Evolutionary conservation across 2,797 vertebrate genomes (phyloP).

Genomic region (Hyperoplus lanceolatus): DNA sequence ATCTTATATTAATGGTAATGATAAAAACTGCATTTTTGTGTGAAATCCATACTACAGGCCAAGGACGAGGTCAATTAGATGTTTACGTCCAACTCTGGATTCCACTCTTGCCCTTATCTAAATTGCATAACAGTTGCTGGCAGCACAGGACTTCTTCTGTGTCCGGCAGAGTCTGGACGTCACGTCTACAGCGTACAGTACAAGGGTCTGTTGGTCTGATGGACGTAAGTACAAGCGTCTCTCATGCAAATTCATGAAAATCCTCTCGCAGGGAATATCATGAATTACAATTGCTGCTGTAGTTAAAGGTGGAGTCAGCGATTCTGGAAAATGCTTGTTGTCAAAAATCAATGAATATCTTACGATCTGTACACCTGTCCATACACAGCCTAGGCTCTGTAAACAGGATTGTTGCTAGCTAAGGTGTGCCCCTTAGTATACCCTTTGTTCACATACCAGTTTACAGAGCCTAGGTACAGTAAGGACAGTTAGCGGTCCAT

Average conservation of each 20-base stretch:
- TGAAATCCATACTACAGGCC: background rate
- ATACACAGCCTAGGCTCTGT: no score
- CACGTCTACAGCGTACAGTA: slow-evolving; percentile 37
- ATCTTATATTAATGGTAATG: background rate
- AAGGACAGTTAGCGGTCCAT: no score
- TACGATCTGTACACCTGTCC: no score
- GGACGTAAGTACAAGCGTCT: slow-evolving; percentile 13
- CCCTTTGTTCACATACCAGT: no score
- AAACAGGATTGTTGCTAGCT: no score
- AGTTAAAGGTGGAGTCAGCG: no score
- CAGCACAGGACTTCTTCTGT: slow-evolving; percentile 65
- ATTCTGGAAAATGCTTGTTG: no score
- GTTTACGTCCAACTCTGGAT: slow-evolving; percentile 8
- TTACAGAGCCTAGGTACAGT: no score
- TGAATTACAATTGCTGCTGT: no score
- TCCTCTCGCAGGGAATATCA: background rate
- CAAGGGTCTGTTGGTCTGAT: slow-evolving; percentile 17
- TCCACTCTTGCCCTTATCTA: slow-evolving; percentile 32
- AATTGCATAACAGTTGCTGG: slow-evolving; percentile 35
- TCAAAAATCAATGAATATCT: no score
- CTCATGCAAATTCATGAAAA: slow-evolving; percentile 55
- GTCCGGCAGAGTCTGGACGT: slow-evolving; percentile 47
- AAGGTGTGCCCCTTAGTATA: no score
- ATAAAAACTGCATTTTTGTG: background rate
- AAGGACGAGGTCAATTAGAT: background rate